Evolutionary conservation across 2,888 invertebrate species (phyloP).

Genomic region (Xylota sylvarum): DNA sequence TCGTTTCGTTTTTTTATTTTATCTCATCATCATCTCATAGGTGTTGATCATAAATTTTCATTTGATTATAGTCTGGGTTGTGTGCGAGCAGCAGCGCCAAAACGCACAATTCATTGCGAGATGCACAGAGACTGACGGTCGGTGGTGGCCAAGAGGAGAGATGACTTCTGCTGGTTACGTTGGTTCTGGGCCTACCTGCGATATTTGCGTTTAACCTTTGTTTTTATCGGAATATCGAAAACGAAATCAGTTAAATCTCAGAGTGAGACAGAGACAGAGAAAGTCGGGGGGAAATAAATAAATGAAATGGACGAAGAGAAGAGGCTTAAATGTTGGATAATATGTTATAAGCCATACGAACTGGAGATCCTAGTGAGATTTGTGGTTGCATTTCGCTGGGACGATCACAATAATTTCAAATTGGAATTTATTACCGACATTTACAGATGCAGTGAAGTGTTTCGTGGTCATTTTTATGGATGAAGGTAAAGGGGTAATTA

Average conservation of each 20-base stretch:
- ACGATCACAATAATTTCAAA: constrained; percentile 72
- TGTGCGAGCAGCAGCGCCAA: constrained; percentile 59
- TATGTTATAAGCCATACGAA: constrained; percentile 60
- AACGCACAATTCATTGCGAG: constrained; percentile 66
- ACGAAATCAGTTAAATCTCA: constrained; percentile 61
- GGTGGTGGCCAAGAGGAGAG: constrained; percentile 32
- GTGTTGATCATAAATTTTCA: constrained; percentile 85
- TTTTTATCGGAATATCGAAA: constrained; percentile 66
- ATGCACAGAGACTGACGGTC: constrained; percentile 4
- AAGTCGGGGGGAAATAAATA: constrained; percentile 21
- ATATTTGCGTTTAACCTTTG: constrained; percentile 59
- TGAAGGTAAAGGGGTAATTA: constrained; percentile 34
- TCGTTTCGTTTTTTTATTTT: constrained; percentile 58
- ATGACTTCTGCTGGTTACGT: constrained; percentile 59
- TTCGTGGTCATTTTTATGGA: constrained; percentile 43
- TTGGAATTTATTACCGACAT: constrained; percentile 67
- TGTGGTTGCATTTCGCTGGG: constrained; percentile 68
- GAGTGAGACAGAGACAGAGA: background rate
- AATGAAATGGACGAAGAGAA: constrained; percentile 13
- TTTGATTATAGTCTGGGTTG: constrained; percentile 81
- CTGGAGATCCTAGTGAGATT: constrained; percentile 56
- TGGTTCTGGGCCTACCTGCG: constrained; percentile 50
- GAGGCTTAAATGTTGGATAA: constrained; percentile 53
- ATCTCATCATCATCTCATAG: constrained; percentile 80
- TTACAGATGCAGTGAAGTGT: constrained; percentile 57